Evolutionary conservation across 2,113 vertebrate species (phyloP).

Genomic region (Dasyornis broadbenti): DNA sequence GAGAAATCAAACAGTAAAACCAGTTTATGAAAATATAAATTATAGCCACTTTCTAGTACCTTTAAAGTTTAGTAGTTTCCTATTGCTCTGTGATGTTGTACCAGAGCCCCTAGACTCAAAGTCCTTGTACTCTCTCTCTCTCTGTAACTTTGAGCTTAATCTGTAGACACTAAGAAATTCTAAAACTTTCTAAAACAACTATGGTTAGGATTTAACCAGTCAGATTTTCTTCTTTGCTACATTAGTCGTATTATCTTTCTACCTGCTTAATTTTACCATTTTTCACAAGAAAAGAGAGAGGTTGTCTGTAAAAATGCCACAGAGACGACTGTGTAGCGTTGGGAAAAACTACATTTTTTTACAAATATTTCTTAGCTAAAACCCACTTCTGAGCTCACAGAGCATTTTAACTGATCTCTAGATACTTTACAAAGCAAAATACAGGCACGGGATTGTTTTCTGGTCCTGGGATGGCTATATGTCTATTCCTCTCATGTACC

Average conservation of each 20-base stretch:
- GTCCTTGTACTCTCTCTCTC: background rate
- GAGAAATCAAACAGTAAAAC: background rate
- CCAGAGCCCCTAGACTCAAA: background rate
- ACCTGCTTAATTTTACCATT: background rate
- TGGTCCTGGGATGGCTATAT: background rate
- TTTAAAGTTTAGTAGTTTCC: background rate
- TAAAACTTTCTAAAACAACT: background rate
- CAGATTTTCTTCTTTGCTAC: background rate
- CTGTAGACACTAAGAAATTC: background rate
- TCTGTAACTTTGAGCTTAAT: background rate
- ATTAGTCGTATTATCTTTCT: background rate
- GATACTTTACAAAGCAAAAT: background rate
- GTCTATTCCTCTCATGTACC: background rate
- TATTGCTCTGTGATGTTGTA: background rate
- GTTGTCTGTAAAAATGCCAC: rapidly evolving
- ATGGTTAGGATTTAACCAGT: background rate
- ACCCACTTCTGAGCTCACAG: rapidly evolving
- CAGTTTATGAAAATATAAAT: background rate
- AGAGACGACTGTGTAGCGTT: background rate
- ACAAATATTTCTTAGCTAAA: background rate
- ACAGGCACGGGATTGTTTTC: background rate
- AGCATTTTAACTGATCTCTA: background rate
- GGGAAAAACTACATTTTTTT: background rate
- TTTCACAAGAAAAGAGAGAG: background rate
- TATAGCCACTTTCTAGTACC: background rate